phyloP scores from a whole-genome alignment of 2,888 invertebrate species.

The Caenorhabditis afra region DNA sequence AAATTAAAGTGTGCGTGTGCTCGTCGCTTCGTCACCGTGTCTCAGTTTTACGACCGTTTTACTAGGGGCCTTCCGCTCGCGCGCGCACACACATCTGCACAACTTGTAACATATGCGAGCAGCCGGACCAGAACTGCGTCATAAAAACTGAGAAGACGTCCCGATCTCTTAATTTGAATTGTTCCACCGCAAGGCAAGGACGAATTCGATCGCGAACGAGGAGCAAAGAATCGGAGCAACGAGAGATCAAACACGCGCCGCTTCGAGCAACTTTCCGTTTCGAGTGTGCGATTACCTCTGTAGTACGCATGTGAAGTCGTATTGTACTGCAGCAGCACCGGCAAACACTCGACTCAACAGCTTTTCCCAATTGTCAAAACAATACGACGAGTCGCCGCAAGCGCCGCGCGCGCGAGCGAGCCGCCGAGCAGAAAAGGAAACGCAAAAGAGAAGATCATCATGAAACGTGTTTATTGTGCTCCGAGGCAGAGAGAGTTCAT shows the following conservation, averaged over 20 bases:
- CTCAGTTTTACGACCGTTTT: conserved; percentile 23
- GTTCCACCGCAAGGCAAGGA: neutral
- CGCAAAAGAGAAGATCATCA: too few relatives aligned
- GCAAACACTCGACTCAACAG: conserved; percentile 54
- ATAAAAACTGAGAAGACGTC: conserved; percentile 22
- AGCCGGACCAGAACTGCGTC: conserved; percentile 3
- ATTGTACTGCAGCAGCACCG: conserved; percentile 25
- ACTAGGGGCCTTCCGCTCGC: conserved; percentile 5
- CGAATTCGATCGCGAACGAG: neutral
- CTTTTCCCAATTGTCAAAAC: conserved; percentile 25
- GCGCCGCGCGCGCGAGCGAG: neutral
- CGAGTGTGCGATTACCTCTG: conserved; percentile 47
- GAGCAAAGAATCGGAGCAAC: neutral
- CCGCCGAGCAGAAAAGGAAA: neutral
- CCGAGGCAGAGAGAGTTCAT: too few relatives aligned
- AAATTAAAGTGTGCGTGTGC: conserved; percentile 33
- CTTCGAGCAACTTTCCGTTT: conserved; percentile 16
- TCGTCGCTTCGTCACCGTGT: neutral
- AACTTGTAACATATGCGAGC: conserved; percentile 50
- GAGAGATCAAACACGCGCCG: conserved; percentile 43
- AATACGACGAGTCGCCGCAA: conserved; percentile 1
- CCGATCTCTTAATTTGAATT: conserved; percentile 27
- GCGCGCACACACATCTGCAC: conserved; percentile 18
- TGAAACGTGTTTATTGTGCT: too few relatives aligned
- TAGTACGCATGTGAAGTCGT: conserved; percentile 43